These are phyloP conservation scores for Meloidogyne chitwoodi DNA, from an alignment of 1,140 invertebrate species.

Conservation along the genomic window DNA sequence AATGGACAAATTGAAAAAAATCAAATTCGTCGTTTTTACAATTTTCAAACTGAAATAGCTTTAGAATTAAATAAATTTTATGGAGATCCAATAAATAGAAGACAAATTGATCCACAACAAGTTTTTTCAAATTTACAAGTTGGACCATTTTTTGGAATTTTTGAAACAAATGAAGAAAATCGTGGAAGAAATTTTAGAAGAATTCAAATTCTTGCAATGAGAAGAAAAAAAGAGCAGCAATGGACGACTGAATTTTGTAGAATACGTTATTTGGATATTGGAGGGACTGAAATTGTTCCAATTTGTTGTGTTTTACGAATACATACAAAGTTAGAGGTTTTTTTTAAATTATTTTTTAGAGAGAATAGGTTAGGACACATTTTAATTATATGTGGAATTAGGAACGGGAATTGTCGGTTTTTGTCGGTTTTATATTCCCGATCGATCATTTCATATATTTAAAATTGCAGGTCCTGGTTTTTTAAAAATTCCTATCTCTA, in stretches of 20 bases:
- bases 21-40: conserved; percentile 10
- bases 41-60: conserved; percentile 10
- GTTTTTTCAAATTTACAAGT: background rate
- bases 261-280: conserved; percentile 26
- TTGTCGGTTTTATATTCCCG: no score
- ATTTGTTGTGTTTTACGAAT: conserved; percentile 17
- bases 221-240: background rate
- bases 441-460: no score
- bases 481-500: no score
- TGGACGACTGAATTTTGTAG: conserved; percentile 24
- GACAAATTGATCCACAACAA: background rate
- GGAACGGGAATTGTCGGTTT: no score
- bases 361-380: no score
- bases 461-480: no score
- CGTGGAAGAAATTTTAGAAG: background rate
- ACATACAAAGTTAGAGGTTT: conserved; percentile 9
- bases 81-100: conserved; percentile 13
- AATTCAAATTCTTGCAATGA: conserved; percentile 9
- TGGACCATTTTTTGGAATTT: conserved; percentile 21
- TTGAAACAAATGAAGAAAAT: conserved; percentile 11
- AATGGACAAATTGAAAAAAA: background rate
- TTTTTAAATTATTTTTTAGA: background rate
- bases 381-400: no score
- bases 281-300: conserved; percentile 26
- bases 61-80: conserved; percentile 18